These are phyloP conservation scores for Glaucopsyche alexis DNA, from an alignment of 2,888 invertebrate species.

Conservation along the genomic window DNA sequence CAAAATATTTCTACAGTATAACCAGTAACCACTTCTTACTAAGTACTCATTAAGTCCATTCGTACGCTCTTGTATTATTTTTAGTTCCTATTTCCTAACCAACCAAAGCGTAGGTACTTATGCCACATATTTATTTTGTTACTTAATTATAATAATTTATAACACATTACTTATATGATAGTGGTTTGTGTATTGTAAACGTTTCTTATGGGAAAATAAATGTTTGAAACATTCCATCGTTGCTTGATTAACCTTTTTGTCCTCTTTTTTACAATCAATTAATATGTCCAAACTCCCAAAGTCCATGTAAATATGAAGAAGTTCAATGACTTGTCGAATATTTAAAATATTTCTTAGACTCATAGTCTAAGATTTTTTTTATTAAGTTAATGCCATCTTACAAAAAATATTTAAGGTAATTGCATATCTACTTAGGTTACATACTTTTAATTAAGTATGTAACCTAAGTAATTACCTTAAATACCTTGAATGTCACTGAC, in stretches of 20 bases:
- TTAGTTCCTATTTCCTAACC: constrained; percentile 54
- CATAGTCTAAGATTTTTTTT: no score
- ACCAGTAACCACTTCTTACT: background rate
- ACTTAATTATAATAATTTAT: constrained; percentile 41
- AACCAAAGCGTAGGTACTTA: constrained; percentile 50
- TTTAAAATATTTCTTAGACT: no score
- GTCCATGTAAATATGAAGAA: no score
- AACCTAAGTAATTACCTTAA: no score
- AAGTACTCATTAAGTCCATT: background rate
- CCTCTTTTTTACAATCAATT: no score
- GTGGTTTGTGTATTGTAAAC: constrained; percentile 33
- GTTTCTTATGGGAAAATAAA: constrained; percentile 35
- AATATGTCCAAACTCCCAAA: no score
- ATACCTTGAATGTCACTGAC: no score
- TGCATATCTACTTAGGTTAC: no score
- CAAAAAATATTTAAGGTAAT: no score
- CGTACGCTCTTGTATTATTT: constrained; percentile 31
- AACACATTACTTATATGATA: constrained; percentile 33
- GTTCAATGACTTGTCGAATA: no score
- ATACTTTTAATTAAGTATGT: no score
- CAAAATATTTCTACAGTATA: background rate
- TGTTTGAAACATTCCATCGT: constrained; percentile 9
- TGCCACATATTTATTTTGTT: constrained; percentile 44
- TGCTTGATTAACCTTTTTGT: background rate
- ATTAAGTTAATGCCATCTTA: no score